A percentile compares a stretch with the other conserved stretches of the same genome.
Evolutionary conservation across 2,888 invertebrate genomes (phyloP).

Genomic region (Scotopteryx bipunctaria): DNA sequence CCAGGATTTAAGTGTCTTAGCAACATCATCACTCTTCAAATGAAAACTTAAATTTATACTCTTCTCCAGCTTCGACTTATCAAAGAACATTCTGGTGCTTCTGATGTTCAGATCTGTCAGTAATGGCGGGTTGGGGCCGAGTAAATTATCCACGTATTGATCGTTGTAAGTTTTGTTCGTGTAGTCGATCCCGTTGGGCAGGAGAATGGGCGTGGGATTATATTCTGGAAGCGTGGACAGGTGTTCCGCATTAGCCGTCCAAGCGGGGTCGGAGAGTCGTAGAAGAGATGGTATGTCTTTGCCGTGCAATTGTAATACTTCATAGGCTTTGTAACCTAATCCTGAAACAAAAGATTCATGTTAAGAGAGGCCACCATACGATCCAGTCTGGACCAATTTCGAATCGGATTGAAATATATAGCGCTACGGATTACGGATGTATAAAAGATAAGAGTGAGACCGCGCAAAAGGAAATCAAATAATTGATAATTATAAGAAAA

Average conservation of each 20-base stretch:
- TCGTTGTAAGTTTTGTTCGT: conserved; percentile 57
- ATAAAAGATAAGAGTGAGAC: too few relatives aligned
- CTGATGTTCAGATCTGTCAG: conserved; percentile 56
- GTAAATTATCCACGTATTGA: conserved; percentile 52
- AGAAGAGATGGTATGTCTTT: conserved; percentile 59
- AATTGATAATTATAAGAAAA: too few relatives aligned
- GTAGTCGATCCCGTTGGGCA: conserved; percentile 62
- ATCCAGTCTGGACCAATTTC: too few relatives aligned
- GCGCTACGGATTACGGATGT: too few relatives aligned
- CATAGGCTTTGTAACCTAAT: conserved; percentile 59
- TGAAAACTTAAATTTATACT: conserved; percentile 51
- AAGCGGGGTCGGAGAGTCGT: conserved; percentile 49
- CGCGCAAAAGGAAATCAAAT: too few relatives aligned
- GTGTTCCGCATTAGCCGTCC: conserved; percentile 50
- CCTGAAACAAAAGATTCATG: conserved; percentile 51
- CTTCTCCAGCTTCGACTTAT: conserved; percentile 49
- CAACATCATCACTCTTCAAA: conserved; percentile 57
- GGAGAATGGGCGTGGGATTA: conserved; percentile 50
- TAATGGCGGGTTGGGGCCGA: conserved; percentile 65
- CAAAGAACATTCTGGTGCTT: conserved; percentile 50
- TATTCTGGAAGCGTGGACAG: conserved; percentile 53
- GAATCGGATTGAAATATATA: too few relatives aligned
- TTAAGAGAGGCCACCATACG: not conserved
- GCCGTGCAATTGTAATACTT: conserved; percentile 56
- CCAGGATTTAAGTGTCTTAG: conserved; percentile 55